These are phyloP conservation scores for Drosophila nigromelanica DNA, from an alignment of 1,140 invertebrate genomes.

Conservation along the genomic window DNA sequence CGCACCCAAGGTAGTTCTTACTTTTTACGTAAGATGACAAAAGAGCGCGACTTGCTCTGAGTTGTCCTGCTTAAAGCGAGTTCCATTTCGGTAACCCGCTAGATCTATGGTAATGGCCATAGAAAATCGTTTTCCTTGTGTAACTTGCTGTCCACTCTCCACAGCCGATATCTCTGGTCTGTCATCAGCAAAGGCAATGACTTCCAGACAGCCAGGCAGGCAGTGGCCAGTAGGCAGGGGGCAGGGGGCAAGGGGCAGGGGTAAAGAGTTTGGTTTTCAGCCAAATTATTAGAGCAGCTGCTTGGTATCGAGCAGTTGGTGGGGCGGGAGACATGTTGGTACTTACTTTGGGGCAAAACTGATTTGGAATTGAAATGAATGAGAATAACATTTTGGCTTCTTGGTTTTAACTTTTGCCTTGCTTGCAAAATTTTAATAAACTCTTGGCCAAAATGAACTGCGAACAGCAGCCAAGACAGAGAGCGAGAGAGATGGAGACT, in stretches of 20 bases:
- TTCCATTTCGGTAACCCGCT: constrained; percentile 49
- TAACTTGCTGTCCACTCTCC: constrained; percentile 52
- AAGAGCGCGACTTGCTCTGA: constrained; percentile 20
- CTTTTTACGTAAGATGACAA: constrained; percentile 77
- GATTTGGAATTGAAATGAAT: constrained; percentile 72
- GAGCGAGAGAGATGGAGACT: not conserved
- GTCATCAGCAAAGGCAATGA: constrained; percentile 74
- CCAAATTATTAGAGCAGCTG: constrained; percentile 65
- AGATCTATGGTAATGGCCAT: constrained; percentile 75
- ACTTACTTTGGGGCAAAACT: constrained; percentile 27
- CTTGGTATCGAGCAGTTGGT: constrained; percentile 13
- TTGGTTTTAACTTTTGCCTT: constrained; percentile 51
- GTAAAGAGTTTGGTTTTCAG: constrained; percentile 60
- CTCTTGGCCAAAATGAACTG: constrained; percentile 17
- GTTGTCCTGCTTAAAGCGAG: constrained; percentile 17
- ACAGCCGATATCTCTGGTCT: constrained; percentile 63
- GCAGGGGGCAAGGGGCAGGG: not conserved
- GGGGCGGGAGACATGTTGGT: not conserved
- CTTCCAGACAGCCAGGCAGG: constrained; percentile 35
- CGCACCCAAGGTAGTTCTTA: constrained; percentile 18
- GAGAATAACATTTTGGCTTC: constrained; percentile 39
- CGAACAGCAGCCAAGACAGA: constrained; percentile 30
- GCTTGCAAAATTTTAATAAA: constrained; percentile 71
- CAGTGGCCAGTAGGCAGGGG: not conserved
- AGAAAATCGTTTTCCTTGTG: constrained; percentile 64